Evolutionary conservation across 2,797 vertebrate genomes (phyloP).

Genomic region (Smutsia temminckii): DNA sequence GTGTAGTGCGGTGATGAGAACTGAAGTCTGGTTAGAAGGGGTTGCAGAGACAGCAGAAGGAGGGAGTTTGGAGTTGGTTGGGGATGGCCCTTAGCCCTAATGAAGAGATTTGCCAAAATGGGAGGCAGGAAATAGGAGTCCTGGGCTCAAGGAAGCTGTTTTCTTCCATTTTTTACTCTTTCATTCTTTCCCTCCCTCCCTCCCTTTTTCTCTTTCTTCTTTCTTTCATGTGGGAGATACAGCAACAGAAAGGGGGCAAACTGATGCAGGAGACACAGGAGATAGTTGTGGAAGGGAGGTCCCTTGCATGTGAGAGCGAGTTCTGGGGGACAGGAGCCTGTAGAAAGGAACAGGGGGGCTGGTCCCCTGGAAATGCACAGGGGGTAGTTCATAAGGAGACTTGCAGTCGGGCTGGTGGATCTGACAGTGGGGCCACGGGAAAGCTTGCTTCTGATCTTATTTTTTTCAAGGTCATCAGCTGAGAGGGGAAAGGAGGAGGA

Average conservation of each 20-base stretch:
- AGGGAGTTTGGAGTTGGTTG: not conserved
- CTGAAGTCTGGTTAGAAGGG: not conserved
- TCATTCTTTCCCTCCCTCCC: not conserved
- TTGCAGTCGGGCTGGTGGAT: not conserved
- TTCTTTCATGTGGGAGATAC: not conserved
- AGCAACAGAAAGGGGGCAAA: not conserved
- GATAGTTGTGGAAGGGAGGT: not conserved
- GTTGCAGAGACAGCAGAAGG: not conserved
- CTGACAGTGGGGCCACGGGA: not conserved
- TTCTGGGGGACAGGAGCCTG: not conserved
- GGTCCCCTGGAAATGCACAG: not conserved
- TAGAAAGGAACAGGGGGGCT: not conserved
- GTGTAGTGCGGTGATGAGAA: not conserved
- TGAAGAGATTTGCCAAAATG: not conserved
- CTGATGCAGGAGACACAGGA: not conserved
- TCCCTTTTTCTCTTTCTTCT: not conserved
- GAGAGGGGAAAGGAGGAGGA: not conserved
- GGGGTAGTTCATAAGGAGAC: not conserved
- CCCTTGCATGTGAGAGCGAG: not conserved
- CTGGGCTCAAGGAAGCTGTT: too few relatives aligned
- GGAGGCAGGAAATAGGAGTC: not conserved
- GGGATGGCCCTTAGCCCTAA: not conserved
- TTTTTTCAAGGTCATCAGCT: not conserved
- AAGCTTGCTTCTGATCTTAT: not conserved
- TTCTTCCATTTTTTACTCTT: too few relatives aligned